Base-by-base conservation (phyloP, 2,797 vertebrate species). In the Sebastes elongatus region DNA sequence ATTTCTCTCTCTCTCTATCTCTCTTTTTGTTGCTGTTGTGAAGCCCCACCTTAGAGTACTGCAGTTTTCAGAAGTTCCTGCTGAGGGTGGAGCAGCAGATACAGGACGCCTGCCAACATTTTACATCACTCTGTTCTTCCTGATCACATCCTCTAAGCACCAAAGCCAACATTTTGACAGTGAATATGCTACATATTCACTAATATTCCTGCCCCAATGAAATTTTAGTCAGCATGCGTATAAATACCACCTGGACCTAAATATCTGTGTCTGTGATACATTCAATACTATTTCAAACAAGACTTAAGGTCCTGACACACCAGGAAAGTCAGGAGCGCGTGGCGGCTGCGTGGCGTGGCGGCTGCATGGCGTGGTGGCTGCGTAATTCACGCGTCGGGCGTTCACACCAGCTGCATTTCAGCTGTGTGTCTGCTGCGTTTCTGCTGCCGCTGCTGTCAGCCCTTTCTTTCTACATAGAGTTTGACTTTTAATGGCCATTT, bases 11-110 rank as follows among this genome's bases (percentile, higher is more conserved):
- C 27, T 33, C 20, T 52, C 20, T 52, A 4, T 52, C 27, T 13
- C 35, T 33, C 20, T 6, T 65, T 30, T 20, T 25, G 25, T 52
- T 62, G 80, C 53, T 77, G 59, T 64, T 81, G 57, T 76, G 65
- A 71, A 65, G 75, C 88, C 80, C 57, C 87, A 77, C 88, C 89
- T 86, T 64, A 60, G 22, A 52, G 33, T 60, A 38, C 84, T 89
- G 89, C 88, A 90, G 79, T 38, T 86, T 72, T 72, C 62, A 42
- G 57, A 85, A 55, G 61, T 49, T 74, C 66, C 74, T 81, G 77
- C 67, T 23, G 20, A 63, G 66, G 78, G 76, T 57, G 76, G 71
- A 86, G 80, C 72, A 75, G 65, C 73, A 53, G 33, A 6, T 20
- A 13, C 14, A 65, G 57, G n/a, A 59, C 11, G 4, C 62, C 35